Base-by-base conservation (phyloP, 2,888 invertebrate genomes). In the Polyommatus iphigenia region DNA sequence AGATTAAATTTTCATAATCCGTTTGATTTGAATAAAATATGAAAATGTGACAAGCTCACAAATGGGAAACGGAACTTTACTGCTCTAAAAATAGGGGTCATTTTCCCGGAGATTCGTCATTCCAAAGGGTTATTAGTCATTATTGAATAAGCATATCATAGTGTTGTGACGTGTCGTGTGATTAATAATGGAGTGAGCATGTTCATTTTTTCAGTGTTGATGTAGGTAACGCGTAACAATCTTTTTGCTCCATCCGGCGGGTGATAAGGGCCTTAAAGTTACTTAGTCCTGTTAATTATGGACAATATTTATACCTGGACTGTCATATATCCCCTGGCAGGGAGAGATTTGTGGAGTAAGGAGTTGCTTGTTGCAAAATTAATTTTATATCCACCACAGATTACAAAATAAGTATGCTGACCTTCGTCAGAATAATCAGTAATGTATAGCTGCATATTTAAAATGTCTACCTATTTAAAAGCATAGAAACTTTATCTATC, bases 111-210 rank as follows among this genome's bases (percentile, higher is more conserved):
- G 20, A 3, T 3, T 50, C 54, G 77, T 50, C 5, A 7, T 41
- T 54, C 57, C 54, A 79, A 81, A 86, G 87, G 86, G 84, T 86
- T 91, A 92, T 89, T 90, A 90, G 92, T 90, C 90, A 87, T 90
- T 90, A 91, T 90, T 90, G 90, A 91, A 89, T 90, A 89, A 91
- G 89, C 87, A 90, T 92, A 93, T 93, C 91, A 89, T 89, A 89
- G 89, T 93, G 93, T 93, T 93, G 89, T 94, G 94, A 93, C 94
- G 92, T 90, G 90, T 87, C 85, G 81, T 87, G 90, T 93, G 94
- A 94, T 93, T 93, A 93, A 93, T 94, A 93, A 93, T 91, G 93
- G 92, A 89, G 87, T 85, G 85, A 85, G 87, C 89, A 86, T 92
- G 93, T 92, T 87, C 89, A 87, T 82, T 84, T 86, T 87, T 89